Percentiles rank a stretch among this genome's conserved stretches.
Conservation (phyloP, 2,888 invertebrate species). For the Podotricha telesiphe region DNA sequence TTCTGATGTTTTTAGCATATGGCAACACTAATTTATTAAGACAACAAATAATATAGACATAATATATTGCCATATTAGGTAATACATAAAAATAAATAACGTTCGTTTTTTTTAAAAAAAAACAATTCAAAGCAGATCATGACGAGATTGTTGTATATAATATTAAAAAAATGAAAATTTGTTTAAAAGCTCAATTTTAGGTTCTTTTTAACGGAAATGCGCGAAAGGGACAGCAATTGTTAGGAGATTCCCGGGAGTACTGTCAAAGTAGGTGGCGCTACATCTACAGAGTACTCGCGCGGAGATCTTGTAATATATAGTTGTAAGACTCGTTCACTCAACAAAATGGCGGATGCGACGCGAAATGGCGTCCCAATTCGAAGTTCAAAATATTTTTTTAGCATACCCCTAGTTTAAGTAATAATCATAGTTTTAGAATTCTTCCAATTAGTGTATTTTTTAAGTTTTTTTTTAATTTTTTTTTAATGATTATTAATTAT, state of each 20-base stretch:
- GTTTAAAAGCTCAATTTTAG: conserved; percentile 47
- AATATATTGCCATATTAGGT: conserved; percentile 38
- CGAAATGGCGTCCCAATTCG: conserved; percentile 45
- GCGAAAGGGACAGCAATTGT: conserved; percentile 7
- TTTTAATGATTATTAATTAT: conserved; percentile 15
- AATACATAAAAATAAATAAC: conserved; percentile 26
- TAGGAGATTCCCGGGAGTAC: conserved; percentile 63
- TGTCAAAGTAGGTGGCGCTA: conserved; percentile 62
- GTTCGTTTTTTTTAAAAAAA: conserved; percentile 22
- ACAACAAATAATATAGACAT: conserved; percentile 32
- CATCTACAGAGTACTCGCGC: conserved; percentile 61
- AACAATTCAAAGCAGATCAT: conserved; percentile 15
- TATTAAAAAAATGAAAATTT: conserved; percentile 40
- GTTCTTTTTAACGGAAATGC: neutral
- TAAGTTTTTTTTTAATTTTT: conserved; percentile 71
- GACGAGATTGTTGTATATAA: conserved; percentile 46
- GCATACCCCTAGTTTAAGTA: conserved; percentile 58
- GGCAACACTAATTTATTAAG: conserved; percentile 34
- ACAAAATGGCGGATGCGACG: conserved; percentile 39
- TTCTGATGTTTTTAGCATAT: neutral
- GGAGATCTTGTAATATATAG: conserved; percentile 70
- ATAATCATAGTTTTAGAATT: conserved; percentile 67
- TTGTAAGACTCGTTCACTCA: conserved; percentile 50
- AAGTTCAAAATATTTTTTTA: conserved; percentile 64
- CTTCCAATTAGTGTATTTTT: conserved; percentile 76